Conservation (phyloP, 2,888 invertebrate species). For the Stenurella melanura region DNA sequence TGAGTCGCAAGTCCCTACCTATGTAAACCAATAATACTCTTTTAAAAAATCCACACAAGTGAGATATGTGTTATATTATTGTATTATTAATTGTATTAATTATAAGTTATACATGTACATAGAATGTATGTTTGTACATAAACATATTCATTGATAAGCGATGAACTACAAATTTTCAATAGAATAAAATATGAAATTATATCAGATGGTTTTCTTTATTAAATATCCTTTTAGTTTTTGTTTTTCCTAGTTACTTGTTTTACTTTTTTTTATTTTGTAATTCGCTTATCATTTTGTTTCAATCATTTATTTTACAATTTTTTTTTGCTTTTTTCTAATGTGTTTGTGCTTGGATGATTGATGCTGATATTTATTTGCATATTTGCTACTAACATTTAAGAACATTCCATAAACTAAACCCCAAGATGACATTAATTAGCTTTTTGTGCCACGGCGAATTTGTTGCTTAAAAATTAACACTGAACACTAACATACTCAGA, state of each 20-base stretch:
- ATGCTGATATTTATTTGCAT: conserved; percentile 7
- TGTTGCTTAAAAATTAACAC: no score
- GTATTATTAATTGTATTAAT: conserved; percentile 66
- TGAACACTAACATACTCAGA: no score
- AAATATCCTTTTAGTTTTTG: conserved; percentile 29
- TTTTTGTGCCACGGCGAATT: no score
- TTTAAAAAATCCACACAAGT: conserved; percentile 60
- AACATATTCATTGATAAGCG: conserved; percentile 72
- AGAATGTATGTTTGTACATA: conserved; percentile 76
- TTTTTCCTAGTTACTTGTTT: conserved; percentile 44
- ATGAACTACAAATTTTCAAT: conserved; percentile 73
- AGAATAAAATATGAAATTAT: conserved; percentile 70
- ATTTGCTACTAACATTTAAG: background rate
- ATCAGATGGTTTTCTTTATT: conserved; percentile 51
- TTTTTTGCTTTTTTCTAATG: conserved; percentile 17
- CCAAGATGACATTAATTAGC: background rate
- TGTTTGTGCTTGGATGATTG: conserved; percentile 24
- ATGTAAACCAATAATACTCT: conserved; percentile 60
- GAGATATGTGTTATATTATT: conserved; percentile 63
- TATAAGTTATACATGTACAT: conserved; percentile 72
- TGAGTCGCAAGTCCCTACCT: conserved; percentile 27
- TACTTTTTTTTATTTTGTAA: conserved; percentile 36
- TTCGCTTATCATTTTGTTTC: conserved; percentile 42
- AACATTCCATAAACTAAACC: background rate
- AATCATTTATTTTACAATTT: conserved; percentile 47